Conservation (phyloP, 2,113 vertebrate genomes). For the Ptilonorhynchus violaceus region DNA sequence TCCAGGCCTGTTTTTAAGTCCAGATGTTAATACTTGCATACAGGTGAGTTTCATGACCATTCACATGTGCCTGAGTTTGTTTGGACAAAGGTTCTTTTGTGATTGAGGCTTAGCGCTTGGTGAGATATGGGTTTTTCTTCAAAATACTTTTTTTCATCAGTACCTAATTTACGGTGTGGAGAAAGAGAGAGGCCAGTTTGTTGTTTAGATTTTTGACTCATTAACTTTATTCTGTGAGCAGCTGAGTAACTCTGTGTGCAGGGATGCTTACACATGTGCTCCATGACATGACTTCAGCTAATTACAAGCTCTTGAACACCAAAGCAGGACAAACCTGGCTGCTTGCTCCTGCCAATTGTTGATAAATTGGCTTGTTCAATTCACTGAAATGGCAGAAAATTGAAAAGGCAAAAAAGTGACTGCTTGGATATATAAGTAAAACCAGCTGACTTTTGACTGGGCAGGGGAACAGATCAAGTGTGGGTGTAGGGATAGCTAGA, state of each 20-base stretch:
- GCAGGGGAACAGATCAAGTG: not conserved
- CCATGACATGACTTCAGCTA: not conserved
- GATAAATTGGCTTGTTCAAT: not conserved
- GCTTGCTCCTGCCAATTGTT: not conserved
- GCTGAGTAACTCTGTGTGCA: not conserved
- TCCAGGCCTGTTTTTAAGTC: not conserved
- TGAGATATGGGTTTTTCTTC: not conserved
- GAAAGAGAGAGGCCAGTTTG: not conserved
- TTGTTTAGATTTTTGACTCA: constrained; percentile 8
- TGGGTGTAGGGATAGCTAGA: not conserved
- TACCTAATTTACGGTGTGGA: not conserved
- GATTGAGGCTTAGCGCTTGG: not conserved
- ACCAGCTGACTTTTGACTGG: not conserved
- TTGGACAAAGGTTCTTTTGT: constrained; percentile 21
- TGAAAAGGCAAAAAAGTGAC: not conserved
- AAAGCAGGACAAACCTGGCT: not conserved
- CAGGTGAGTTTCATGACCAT: not conserved
- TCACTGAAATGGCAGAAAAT: not conserved
- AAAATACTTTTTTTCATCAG: not conserved
- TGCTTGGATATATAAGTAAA: not conserved
- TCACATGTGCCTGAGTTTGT: not conserved
- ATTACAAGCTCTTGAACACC: not conserved
- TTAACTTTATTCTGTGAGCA: not conserved
- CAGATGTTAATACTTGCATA: constrained; percentile 14
- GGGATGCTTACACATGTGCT: not conserved